A percentile compares a stretch with the other conserved stretches of the same genome.
phyloP scores from a whole-genome alignment of 64 coral and sea anemone species.

The Porites australiensis region DNA sequence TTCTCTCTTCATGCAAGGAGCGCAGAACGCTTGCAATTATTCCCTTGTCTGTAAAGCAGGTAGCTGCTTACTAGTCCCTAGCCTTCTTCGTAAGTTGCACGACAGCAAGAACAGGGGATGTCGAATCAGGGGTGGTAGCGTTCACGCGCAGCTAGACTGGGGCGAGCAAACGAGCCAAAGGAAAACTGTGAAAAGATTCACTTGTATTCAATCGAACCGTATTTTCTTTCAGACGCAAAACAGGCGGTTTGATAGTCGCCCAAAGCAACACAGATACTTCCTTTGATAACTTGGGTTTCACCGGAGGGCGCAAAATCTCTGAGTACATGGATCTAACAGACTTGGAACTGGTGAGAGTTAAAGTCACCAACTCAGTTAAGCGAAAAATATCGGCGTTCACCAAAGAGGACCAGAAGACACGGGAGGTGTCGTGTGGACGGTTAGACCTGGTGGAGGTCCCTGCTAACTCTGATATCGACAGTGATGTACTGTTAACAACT shows the following conservation, averaged over 20 bases:
- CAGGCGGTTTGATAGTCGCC: not conserved
- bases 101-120: no score
- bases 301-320: constrained; percentile 66
- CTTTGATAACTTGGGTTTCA: constrained; percentile 70
- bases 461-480: constrained; percentile 14
- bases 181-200: no score
- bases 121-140: no score
- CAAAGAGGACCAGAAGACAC: constrained; percentile 60
- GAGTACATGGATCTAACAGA: constrained; percentile 75
- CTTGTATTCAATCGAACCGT: no score
- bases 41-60: no score
- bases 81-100: no score
- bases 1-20: not conserved
- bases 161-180: no score
- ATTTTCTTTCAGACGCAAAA: constrained; percentile 7
- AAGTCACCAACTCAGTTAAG: constrained; percentile 43
- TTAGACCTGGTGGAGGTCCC: constrained; percentile 61
- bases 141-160: no score
- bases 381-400: constrained; percentile 72
- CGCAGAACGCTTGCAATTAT: no score
- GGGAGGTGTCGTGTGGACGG: constrained; percentile 37
- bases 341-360: constrained; percentile 46
- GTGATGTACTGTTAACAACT: constrained; percentile 6
- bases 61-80: no score
- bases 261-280: constrained; percentile 66